Base-by-base conservation (phyloP, 1,140 invertebrate genomes). In the Pseudomyrmex flavicornis region DNA sequence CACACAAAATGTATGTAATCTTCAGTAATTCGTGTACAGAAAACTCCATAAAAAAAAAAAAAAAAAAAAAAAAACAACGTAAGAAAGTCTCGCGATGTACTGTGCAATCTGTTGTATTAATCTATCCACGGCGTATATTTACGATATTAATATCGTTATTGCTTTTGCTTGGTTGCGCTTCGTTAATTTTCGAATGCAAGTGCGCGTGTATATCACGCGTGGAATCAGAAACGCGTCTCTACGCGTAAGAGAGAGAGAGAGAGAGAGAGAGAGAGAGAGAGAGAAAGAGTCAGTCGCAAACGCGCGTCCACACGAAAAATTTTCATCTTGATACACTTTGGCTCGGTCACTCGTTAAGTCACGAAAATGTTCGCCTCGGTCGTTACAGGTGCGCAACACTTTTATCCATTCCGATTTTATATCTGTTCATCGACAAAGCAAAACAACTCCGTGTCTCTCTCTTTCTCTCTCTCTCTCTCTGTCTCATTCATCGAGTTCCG, bases 81-180 rank as follows among this genome's bases (percentile, higher is more conserved):
- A 69, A 13, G 44, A 48, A 35, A 48, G 65, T 35, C 52, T 17
- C 20, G 22, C 50, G 17, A 70, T 58, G 58, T 54, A 79, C 20
- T 1, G 1, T 20, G 44, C 76, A 26, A 26, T 35, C 35, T 35
- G 35, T 35, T 35, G 35, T 35, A 35, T 35, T 35, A 35, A 35
- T 35, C 35, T 35, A 79, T 72, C 65, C 59, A n/a, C 15, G 2
- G 20, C 9, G 35, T 20, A n/a, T 20, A 50, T 80, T 35, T 35
- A 5, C 66, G 76, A 72, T 72, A 26, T 61, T 66, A 61, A 59
- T 59, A 79, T 79, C 76, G 54, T 79, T 80, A 70, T 65, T 61
- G 74, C 48, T 54, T 52, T 56, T 76, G n/a, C 54, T 35, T 7
- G 35, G 66, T 22, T 72, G 72, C 66, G 61, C 76, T 61, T 70